A percentile compares a stretch with the other conserved stretches of the same genome.
phyloP scores from a whole-genome alignment of 2,888 invertebrate genomes.

The Lymantria monacha region DNA sequence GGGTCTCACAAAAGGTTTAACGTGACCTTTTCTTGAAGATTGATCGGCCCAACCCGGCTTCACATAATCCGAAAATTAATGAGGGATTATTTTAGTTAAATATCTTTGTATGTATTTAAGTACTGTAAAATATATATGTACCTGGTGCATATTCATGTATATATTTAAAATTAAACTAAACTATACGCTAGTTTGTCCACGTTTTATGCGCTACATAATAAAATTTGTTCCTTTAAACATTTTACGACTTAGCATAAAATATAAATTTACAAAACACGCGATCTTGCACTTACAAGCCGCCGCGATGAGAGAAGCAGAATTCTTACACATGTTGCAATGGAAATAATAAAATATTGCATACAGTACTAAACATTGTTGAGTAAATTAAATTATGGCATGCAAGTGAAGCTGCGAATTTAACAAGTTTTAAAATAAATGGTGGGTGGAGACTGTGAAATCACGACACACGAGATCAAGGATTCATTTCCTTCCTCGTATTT shows the following conservation, averaged over 20 bases:
- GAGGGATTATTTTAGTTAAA: conserved; percentile 13
- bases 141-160: background rate
- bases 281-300: conserved; percentile 32
- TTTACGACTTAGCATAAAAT: conserved; percentile 65
- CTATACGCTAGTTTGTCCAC: conserved; percentile 19
- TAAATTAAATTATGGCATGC: too few relatives aligned
- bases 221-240: conserved; percentile 64
- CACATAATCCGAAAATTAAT: conserved; percentile 28
- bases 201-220: conserved; percentile 62
- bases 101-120: background rate
- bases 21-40: conserved; percentile 16
- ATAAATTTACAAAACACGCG: conserved; percentile 53
- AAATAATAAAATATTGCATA: background rate
- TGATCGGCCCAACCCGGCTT: conserved; percentile 27
- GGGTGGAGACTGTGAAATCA: too few relatives aligned
- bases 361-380: too few relatives aligned
- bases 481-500: too few relatives aligned
- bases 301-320: conserved; percentile 20
- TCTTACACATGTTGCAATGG: conserved; percentile 7
- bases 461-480: too few relatives aligned
- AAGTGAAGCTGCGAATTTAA: too few relatives aligned
- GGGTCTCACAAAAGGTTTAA: conserved; percentile 11
- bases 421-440: too few relatives aligned
- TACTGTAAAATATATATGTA: background rate
- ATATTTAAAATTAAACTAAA: background rate